Base-by-base conservation (phyloP, 2,113 vertebrate species). In the Vicugna pacos region DNA sequence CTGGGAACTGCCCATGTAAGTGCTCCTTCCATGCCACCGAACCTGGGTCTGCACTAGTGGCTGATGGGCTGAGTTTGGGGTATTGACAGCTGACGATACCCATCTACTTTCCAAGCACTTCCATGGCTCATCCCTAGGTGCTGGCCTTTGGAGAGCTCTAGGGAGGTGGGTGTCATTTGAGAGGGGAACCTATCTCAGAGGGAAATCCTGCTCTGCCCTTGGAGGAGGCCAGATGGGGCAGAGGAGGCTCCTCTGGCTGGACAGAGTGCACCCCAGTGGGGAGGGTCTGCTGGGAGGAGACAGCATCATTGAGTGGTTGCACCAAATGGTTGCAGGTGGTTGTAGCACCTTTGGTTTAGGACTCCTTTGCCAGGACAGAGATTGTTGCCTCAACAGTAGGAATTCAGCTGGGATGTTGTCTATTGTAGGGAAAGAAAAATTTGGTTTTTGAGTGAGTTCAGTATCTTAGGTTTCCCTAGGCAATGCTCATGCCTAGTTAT, bases 321-420 rank as follows among this genome's bases (percentile, higher is more conserved):
- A 42, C 10, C n/a, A 35, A 2, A 16, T 26, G 65, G 32, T 14
- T 60, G 32, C 50, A 69, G 73, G 19, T 32, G 38, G 13, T 46
- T 58, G 35, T 30, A 73, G 75, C 42, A 30, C 11, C 4, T 2
- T 30, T 75, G 77, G 52, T 14, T 85, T 30, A 48, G 72, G 58
- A 93, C 60, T 76, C 46, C 2, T 52, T 85, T 90, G 75, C 42
- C 65, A 77, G 28, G 30, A 62, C 30, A 35, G 81, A 86, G 65
- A 72, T 54, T 54, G 48, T 75, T 79, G 80, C 26, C 79, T 89
- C 84, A n/a, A 42, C 7, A 56, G 67, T 64, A 70, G 54, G 30
- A 86, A 54, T 91, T 93, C 15, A 11, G 62, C 38, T 81, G 72
- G 69, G 46, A 67, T 30, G 10, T 50, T 75, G 67, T 62, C 26